Percentiles rank a stretch among this genome's conserved stretches.
Conservation (phyloP, 92 coral and sea anemone genomes). For the Epizoanthus illoricatus region DNA sequence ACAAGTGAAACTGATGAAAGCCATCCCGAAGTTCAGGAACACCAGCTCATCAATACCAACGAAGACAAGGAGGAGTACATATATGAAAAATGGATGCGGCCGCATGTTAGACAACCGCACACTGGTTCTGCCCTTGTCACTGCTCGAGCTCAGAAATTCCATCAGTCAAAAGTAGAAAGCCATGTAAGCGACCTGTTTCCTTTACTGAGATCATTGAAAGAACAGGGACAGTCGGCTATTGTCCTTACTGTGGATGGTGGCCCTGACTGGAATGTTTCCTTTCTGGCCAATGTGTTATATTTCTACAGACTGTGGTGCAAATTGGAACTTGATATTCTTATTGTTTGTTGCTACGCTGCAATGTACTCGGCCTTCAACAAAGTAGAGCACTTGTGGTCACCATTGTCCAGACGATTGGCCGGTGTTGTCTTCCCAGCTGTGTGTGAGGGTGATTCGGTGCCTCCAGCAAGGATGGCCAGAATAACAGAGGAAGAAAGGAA, state of each 20-base stretch:
- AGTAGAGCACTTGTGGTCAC: constrained; percentile 52
- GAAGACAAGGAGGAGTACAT: background rate
- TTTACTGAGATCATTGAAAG: constrained; percentile 12
- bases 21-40: background rate
- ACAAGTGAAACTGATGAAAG: background rate
- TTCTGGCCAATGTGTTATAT: constrained; percentile 33
- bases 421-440: constrained; percentile 47
- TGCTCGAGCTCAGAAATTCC: constrained; percentile 16
- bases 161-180: constrained; percentile 17
- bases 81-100: constrained; percentile 10
- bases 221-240: constrained; percentile 7
- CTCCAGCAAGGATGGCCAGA: constrained; percentile 37
- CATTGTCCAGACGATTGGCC: constrained; percentile 47
- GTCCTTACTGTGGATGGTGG: constrained; percentile 38
- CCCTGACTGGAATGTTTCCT: constrained; percentile 54
- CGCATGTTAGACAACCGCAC: constrained; percentile 12
- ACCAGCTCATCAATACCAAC: background rate
- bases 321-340: constrained; percentile 39
- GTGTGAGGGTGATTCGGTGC: constrained; percentile 19
- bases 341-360: constrained; percentile 46
- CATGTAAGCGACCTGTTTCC: constrained; percentile 14
- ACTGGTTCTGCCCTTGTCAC: constrained; percentile 12
- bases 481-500: constrained; percentile 26
- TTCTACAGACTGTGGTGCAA: constrained; percentile 39
- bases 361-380: constrained; percentile 47